Evolutionary conservation across 2,113 vertebrate genomes (phyloP), one percentile per base, ranked within the genome.

Genomic region (Sinosuthora webbiana): DNA sequence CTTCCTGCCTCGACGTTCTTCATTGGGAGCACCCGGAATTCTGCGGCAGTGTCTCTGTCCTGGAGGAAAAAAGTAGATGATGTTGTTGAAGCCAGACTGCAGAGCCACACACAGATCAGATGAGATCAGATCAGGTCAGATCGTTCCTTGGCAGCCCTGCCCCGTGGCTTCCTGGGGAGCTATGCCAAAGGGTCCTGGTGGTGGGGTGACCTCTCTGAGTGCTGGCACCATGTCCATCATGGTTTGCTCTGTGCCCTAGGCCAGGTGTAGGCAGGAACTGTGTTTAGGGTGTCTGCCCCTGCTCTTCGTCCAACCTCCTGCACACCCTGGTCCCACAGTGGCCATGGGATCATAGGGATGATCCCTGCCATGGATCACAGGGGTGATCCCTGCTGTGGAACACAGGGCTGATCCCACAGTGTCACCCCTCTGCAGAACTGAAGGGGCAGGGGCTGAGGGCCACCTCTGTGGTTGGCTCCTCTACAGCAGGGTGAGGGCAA

Each of bases 151-250:
- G 30, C 17, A 39, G 75, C 45, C 65, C 13, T 87, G 39, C 47
- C 39, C 7, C 0, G 5, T 39, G 55, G 41, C 41, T 79, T 55
- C 50, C 7, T 0, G 0, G 16, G 30, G 50, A 23, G 20, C 55
- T 7, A 2, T 68, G 39, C 47, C 42, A 27, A 35, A 56, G n/a
- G 53, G 28, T 89, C 41, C 30, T 30, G 3, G 5, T 2, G 7
- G 16, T 9, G 10, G 59, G 25, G 21, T 41, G 47, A 17, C 27
- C 52, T 52, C 39, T 69, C 55, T 1, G 1, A 65, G 64, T 0
- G 0, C 13, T 57, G 56, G 64, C 31, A 23, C 37, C 0, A 0
- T 3, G 3, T 52, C 56, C n/a, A 3, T 77, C 5, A 0, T 1
- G 1, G 41, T 60, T 68, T 56, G 30, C 37, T 85, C 39, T 1